Conservation (phyloP, 2,113 vertebrate genomes). For the Danio rerio region DNA sequence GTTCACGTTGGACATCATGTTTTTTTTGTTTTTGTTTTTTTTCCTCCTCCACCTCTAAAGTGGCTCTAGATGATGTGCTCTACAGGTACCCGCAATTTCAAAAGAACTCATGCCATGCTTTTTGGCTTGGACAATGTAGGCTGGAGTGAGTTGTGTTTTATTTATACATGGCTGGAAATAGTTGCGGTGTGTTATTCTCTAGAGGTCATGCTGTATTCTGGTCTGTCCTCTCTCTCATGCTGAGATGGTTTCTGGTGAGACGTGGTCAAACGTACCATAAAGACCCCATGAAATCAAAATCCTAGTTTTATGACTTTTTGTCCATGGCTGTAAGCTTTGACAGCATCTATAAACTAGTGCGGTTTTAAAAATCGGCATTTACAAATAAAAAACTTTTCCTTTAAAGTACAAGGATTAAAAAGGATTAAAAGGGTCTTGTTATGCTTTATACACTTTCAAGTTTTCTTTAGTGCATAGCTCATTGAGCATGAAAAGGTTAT, state of each 20-base stretch:
- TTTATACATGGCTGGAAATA: slow-evolving; percentile 26
- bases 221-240: slow-evolving; percentile 1
- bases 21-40: background rate
- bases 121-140: background rate
- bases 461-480: too few species aligned
- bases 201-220: slow-evolving; percentile 31
- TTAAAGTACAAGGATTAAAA: background rate
- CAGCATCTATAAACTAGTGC: background rate
- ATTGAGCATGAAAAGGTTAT: too few species aligned
- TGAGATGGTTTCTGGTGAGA: background rate
- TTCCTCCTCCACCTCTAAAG: background rate
- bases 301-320: background rate
- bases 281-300: background rate
- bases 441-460: too few species aligned
- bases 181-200: slow-evolving; percentile 38
- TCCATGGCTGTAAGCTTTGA: background rate
- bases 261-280: background rate
- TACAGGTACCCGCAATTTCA: background rate
- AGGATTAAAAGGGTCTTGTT: too few species aligned
- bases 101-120: background rate
- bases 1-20: background rate
- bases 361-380: background rate
- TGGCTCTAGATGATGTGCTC: background rate
- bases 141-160: slow-evolving; percentile 1
- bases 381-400: background rate